These are phyloP conservation scores for Omphaloscelis lunosa DNA, from an alignment of 2,888 invertebrate species.

Conservation along the genomic window DNA sequence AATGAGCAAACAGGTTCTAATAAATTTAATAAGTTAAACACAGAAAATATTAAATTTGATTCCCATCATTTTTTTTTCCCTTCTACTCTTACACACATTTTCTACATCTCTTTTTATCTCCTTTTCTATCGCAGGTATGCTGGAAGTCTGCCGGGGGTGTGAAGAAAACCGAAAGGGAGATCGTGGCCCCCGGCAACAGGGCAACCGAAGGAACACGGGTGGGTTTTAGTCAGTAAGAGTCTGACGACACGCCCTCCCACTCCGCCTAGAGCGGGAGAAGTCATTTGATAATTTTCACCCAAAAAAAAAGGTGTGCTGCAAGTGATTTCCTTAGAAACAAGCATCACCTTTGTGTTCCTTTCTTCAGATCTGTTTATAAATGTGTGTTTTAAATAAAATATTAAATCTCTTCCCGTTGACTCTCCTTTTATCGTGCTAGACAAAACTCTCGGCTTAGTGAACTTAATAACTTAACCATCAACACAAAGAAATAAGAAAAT, in stretches of 20 bases:
- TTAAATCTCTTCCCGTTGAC: background rate
- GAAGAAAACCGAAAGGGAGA: too few species aligned
- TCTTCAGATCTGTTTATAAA: background rate
- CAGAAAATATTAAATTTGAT: background rate
- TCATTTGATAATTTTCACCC: too few species aligned
- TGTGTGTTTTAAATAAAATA: background rate
- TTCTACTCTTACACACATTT: background rate
- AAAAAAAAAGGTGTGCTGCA: background rate
- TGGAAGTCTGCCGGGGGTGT: too few species aligned
- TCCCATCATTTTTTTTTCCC: background rate
- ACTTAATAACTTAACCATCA: background rate
- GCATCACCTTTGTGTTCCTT: background rate
- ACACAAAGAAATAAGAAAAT: background rate
- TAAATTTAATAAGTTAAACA: background rate
- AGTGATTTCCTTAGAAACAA: background rate
- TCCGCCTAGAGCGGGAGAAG: too few species aligned
- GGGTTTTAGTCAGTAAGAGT: too few species aligned
- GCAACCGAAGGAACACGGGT: too few species aligned
- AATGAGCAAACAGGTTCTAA: background rate
- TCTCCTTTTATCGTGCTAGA: background rate
- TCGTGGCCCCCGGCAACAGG: too few species aligned
- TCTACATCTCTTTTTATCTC: background rate
- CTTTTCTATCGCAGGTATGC: too few species aligned
- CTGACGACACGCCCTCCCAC: too few species aligned
- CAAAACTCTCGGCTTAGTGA: background rate